Conservation (phyloP, 2,888 invertebrate genomes). For the Mechanitis mazaeus region DNA sequence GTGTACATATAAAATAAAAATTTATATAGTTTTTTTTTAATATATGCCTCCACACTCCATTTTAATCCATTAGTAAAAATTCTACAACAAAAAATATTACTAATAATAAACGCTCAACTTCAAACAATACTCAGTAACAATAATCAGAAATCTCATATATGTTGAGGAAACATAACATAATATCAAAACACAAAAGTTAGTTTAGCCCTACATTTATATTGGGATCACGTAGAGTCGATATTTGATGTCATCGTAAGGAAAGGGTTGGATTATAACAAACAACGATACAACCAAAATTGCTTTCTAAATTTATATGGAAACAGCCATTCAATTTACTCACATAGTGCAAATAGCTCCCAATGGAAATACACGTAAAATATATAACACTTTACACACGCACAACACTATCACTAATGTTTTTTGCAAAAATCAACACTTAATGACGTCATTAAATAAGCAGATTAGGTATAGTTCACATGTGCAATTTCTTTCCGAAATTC, state of each 20-base stretch:
- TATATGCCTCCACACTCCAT: not conserved
- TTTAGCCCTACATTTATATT: conserved; percentile 8
- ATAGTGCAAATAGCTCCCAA: conserved; percentile 36
- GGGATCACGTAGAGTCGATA: conserved; percentile 8
- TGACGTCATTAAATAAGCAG: conserved; percentile 17
- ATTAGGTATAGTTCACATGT: conserved; percentile 20
- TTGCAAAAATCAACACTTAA: conserved; percentile 8
- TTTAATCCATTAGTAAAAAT: not conserved
- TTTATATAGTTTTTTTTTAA: no score
- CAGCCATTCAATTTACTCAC: conserved; percentile 37
- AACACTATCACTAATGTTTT: conserved; percentile 15
- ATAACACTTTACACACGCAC: conserved; percentile 23
- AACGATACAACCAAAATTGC: conserved; percentile 13
- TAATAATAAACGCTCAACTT: not conserved
- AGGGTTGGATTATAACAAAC: conserved; percentile 3
- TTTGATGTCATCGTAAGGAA: conserved; percentile 4
- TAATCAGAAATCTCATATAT: conserved; percentile 1
- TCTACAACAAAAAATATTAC: not conserved
- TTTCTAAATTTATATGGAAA: conserved; percentile 16
- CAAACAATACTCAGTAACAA: not conserved
- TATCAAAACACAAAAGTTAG: conserved; percentile 6
- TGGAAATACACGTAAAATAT: conserved; percentile 19
- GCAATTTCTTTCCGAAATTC: conserved; percentile 28
- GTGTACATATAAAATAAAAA: no score
- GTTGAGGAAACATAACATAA: conserved; percentile 1